Conservation (phyloP, 1,140 invertebrate genomes). For the Drosophila guanche region DNA sequence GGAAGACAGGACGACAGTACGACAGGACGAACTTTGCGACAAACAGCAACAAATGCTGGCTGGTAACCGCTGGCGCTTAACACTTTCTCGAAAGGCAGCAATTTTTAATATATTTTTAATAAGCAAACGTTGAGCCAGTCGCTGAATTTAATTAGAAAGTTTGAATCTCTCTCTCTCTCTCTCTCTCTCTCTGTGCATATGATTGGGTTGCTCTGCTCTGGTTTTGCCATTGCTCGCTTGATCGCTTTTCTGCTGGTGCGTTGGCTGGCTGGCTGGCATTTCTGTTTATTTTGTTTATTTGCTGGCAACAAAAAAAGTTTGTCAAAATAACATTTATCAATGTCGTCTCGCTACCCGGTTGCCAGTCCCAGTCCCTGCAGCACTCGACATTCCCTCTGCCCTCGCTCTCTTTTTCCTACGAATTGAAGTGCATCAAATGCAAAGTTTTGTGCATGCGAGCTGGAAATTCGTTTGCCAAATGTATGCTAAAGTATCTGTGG, state of each 20-base stretch:
- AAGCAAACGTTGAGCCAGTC: conserved; percentile 19
- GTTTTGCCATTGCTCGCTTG: conserved; percentile 1
- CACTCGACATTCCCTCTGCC: conserved; percentile 14
- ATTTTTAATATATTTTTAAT: conserved; percentile 61
- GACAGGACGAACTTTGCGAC: conserved; percentile 46
- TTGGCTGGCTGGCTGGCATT: conserved; percentile 16
- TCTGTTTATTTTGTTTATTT: conserved; percentile 13
- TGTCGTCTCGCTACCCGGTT: conserved; percentile 21
- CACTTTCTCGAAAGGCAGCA: conserved; percentile 43
- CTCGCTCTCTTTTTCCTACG: conserved; percentile 4
- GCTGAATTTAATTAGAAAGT: conserved; percentile 58
- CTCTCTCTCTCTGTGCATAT: not conserved
- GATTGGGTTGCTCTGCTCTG: not conserved
- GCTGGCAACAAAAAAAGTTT: conserved; percentile 34
- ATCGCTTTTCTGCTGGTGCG: conserved; percentile 9
- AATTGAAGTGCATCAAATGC: conserved; percentile 60
- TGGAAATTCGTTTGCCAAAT: conserved; percentile 56
- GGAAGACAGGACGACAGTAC: no score
- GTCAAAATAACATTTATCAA: conserved; percentile 67
- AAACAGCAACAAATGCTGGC: conserved; percentile 57
- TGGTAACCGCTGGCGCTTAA: conserved; percentile 67
- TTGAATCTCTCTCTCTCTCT: no score
- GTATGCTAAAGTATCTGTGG: conserved; percentile 25
- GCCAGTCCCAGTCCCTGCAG: not conserved
- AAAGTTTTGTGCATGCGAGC: conserved; percentile 55